phyloP scores from a whole-genome alignment of 2,888 invertebrate genomes.

The Tipula lateralis region DNA sequence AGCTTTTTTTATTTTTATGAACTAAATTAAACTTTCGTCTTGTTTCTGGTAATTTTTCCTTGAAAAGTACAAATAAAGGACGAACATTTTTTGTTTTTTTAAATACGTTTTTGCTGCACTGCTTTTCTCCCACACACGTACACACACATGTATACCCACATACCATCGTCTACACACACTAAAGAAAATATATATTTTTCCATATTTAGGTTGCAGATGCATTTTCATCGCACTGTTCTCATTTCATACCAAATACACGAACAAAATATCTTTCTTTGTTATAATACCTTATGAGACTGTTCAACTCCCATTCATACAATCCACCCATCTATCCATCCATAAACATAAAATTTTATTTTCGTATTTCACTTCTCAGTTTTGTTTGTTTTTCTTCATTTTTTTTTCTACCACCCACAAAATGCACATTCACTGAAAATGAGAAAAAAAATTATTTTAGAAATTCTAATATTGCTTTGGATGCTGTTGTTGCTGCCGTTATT shows the following conservation, averaged over 20 bases:
- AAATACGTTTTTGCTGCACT: neutral
- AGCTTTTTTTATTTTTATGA: neutral
- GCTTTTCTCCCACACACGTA: neutral
- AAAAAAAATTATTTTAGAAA: neutral
- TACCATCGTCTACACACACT: neutral
- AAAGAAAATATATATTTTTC: neutral
- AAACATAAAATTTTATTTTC: neutral
- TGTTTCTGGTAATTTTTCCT: neutral
- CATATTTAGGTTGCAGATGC: neutral
- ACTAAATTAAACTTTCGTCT: slow-evolving; percentile 2
- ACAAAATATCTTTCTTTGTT: neutral
- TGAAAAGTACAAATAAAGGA: neutral
- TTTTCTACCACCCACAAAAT: neutral
- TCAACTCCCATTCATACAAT: neutral
- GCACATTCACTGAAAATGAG: neutral
- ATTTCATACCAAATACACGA: neutral
- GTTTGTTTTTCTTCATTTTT: neutral
- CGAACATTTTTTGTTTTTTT: neutral
- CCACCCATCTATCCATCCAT: neutral
- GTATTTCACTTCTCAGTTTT: neutral
- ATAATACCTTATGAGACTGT: neutral
- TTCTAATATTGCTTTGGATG: neutral
- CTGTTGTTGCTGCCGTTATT: neutral
- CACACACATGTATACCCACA: neutral
- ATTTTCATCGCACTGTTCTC: neutral